Percentiles rank a stretch among this genome's conserved stretches.
Evolutionary conservation across 2,797 vertebrate species (phyloP).

Genomic region (Crenuchus spilurus): DNA sequence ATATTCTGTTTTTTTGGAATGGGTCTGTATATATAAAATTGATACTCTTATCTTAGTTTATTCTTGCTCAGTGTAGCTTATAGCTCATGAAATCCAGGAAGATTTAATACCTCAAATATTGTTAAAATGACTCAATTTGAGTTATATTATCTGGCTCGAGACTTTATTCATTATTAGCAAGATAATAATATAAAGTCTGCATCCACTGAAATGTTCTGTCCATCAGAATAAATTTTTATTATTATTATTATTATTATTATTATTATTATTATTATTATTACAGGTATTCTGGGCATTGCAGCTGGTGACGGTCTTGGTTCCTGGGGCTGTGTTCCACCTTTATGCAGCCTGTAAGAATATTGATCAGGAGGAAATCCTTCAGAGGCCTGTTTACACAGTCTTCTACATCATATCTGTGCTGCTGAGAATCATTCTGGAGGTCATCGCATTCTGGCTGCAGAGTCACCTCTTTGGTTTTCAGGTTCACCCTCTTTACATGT

Average conservation of each 20-base stretch:
- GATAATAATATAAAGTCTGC: background rate
- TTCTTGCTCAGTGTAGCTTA: no score
- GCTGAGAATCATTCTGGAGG: conserved; percentile 85
- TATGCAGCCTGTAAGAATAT: conserved; percentile 87
- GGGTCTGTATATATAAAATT: no score
- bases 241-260: background rate
- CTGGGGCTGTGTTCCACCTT: conserved; percentile 86
- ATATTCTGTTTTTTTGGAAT: no score
- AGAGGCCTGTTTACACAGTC: conserved; percentile 79
- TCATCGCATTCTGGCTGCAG: conserved; percentile 88
- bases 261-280: background rate
- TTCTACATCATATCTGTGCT: conserved; percentile 88
- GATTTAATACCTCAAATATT: no score
- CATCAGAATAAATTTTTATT: background rate
- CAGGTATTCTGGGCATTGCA: conserved; percentile 89
- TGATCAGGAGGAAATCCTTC: conserved; percentile 86
- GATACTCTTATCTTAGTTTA: no score
- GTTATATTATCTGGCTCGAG: no score
- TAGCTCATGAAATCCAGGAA: no score
- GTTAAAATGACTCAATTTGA: no score
- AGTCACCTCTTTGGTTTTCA: conserved; percentile 89
- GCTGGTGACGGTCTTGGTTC: conserved; percentile 85
- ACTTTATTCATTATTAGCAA: no score
- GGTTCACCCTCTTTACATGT: conserved; percentile 82
- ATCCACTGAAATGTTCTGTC: background rate